These are phyloP conservation scores for Callyntrura guangdongensis DNA, from an alignment of 2,888 invertebrate species.

Conservation along the genomic window DNA sequence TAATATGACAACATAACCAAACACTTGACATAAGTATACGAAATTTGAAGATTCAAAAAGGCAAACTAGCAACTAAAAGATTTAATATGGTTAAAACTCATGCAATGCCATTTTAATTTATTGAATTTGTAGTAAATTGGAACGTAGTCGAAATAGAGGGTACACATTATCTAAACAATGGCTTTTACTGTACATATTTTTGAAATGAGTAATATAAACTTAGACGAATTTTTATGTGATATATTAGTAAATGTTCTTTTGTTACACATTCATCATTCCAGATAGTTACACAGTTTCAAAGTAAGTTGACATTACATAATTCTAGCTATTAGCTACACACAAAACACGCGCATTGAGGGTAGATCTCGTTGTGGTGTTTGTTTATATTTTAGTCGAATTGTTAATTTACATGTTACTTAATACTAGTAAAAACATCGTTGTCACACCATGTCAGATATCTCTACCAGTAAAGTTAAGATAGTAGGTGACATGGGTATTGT, in stretches of 20 bases:
- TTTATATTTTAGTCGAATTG: too few relatives aligned
- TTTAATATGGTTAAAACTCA: background rate
- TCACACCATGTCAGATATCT: too few relatives aligned
- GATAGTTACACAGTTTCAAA: background rate
- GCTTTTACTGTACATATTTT: constrained; percentile 44
- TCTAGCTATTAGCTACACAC: background rate
- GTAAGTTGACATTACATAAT: background rate
- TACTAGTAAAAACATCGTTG: background rate
- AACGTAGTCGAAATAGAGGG: constrained; percentile 8
- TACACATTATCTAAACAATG: constrained; percentile 57
- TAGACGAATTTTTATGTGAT: background rate
- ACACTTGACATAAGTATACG: background rate
- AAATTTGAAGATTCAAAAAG: background rate
- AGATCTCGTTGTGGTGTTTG: constrained; percentile 10
- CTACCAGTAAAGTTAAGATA: too few relatives aligned
- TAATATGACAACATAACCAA: background rate
- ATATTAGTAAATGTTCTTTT: background rate
- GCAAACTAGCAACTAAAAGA: constrained; percentile 21
- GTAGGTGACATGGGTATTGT: too few relatives aligned
- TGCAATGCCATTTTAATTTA: constrained; percentile 12
- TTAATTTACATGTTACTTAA: constrained; percentile 42
- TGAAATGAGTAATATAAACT: constrained; percentile 15
- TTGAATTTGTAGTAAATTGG: background rate
- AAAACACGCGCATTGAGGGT: constrained; percentile 54
- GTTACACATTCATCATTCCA: constrained; percentile 12